Evolutionary conservation across 2,113 vertebrate species (phyloP).

Genomic region (Ornithorhynchus anatinus): DNA sequence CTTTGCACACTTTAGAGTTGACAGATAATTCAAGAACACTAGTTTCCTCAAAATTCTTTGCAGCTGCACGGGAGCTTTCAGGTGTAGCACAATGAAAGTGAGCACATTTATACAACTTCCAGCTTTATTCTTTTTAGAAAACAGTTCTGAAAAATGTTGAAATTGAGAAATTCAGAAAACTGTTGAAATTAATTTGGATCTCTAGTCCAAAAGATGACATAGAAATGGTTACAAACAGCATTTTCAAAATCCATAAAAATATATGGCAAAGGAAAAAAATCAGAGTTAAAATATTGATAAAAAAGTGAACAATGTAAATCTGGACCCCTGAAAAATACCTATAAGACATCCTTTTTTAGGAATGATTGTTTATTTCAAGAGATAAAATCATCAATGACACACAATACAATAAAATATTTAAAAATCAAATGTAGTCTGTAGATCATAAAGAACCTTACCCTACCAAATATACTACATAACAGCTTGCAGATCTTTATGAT

Average conservation of each 20-base stretch:
- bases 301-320: too few species aligned
- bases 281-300: too few species aligned
- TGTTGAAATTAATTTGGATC: too few species aligned
- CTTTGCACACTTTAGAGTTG: conserved; percentile 71
- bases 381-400: conserved; percentile 24
- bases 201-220: too few species aligned
- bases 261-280: too few species aligned
- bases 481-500: conserved; percentile 70
- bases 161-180: too few species aligned
- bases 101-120: conserved; percentile 47
- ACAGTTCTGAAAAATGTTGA: not conserved
- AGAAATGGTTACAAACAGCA: too few species aligned
- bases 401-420: conserved; percentile 34
- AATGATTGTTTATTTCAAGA: conserved; percentile 3
- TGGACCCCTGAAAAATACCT: too few species aligned
- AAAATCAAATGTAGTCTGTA: conserved; percentile 22
- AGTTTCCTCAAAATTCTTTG: conserved; percentile 58
- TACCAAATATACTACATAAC: conserved; percentile 41
- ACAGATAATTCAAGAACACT: conserved; percentile 69
- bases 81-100: conserved; percentile 56
- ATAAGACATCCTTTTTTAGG: conserved; percentile 7
- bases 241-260: too few species aligned
- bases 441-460: conserved; percentile 14
- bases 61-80: conserved; percentile 57
- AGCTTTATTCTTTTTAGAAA: not conserved